Evolutionary conservation across 2,888 invertebrate species (phyloP).

Genomic region (Margaritifera margaritifera): DNA sequence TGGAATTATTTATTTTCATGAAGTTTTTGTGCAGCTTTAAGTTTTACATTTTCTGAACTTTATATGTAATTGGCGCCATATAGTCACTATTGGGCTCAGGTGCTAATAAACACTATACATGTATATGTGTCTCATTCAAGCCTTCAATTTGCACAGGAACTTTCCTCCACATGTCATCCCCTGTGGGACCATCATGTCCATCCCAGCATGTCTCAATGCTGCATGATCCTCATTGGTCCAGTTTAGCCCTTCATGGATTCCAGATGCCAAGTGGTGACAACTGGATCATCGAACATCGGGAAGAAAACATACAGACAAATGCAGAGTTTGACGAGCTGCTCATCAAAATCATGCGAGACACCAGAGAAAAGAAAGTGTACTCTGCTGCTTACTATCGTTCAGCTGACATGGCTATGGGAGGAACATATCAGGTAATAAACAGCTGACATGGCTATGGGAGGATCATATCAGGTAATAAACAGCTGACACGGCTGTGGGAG

Average conservation of each 20-base stretch:
- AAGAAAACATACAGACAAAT: slow-evolving; percentile 24
- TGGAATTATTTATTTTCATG: slow-evolving; percentile 3
- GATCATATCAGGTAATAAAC: slow-evolving; percentile 15
- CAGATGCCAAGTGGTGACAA: slow-evolving; percentile 31
- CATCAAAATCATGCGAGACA: slow-evolving; percentile 33
- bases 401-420: slow-evolving; percentile 39
- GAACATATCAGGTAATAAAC: slow-evolving; percentile 32
- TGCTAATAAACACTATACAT: too few species aligned
- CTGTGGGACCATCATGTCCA: slow-evolving; percentile 24
- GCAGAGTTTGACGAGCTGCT: slow-evolving; percentile 22
- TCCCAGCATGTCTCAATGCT: slow-evolving; percentile 7
- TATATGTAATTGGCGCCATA: too few species aligned
- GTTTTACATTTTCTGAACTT: neutral
- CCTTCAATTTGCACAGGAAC: slow-evolving; percentile 16
- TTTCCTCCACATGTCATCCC: slow-evolving; percentile 26
- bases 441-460: too few species aligned
- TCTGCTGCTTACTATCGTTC: slow-evolving; percentile 34
- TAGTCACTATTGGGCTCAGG: too few species aligned
- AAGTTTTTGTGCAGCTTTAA: neutral
- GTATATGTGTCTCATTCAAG: neutral
- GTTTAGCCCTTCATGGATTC: slow-evolving; percentile 21
- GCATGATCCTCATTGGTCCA: slow-evolving; percentile 21
- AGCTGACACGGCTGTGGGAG: too few species aligned
- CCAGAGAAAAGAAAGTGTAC: slow-evolving; percentile 24
- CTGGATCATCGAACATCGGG: slow-evolving; percentile 33